Base-by-base conservation (phyloP, 1,140 invertebrate species). In the Drosophila biarmipes region DNA sequence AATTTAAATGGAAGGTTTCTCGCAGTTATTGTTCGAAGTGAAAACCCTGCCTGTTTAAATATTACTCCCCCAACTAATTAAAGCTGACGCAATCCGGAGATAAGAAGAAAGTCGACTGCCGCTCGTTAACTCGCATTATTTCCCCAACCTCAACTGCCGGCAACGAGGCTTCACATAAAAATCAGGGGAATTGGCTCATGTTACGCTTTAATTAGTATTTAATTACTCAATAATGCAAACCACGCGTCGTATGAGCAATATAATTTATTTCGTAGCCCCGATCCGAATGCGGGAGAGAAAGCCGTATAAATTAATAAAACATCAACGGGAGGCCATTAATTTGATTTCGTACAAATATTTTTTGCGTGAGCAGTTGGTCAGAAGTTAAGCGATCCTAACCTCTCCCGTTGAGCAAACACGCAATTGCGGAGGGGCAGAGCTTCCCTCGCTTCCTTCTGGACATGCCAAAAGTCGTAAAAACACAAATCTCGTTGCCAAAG, bases 181-280 rank as follows among this genome's bases (percentile, higher is more conserved):
- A 64, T 74, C 72, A 40, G 27, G 58, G 52, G 59, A 64, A 74
- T 74, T 74, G 75, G 79, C 76, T 89, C 79, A 77, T 73, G 76
- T 89, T 84, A 77, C 84, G 76, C 84, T 84, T 89, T 89, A 89
- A 89, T 89, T 89, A 84, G 84, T 84, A 89, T 89, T 89, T 89
- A 89, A 89, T 89, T 89, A 84, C 80, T 89, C 76, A 89, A 89
- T 89, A 84, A 89, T 84, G 80, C 79, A 84, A 79, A 68, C 58
- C 79, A 89, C 79, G 67, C 85, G 76, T 73, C 84, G 85, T 84
- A 89, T 80, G 49, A 58, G 84, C 73, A 77, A 84, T 87, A 89
- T 89, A 89, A 80, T 82, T 84, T 57, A 84, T 84, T 87, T 75
- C 49, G 67, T 46, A 58, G 68, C n/a, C n/a, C 57, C 17, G 27